Percentiles rank a stretch among this genome's conserved stretches.
These are phyloP conservation scores for Schizopygopsis malacanthus DNA, from an alignment of 2,797 vertebrate genomes.

Conservation along the genomic window DNA sequence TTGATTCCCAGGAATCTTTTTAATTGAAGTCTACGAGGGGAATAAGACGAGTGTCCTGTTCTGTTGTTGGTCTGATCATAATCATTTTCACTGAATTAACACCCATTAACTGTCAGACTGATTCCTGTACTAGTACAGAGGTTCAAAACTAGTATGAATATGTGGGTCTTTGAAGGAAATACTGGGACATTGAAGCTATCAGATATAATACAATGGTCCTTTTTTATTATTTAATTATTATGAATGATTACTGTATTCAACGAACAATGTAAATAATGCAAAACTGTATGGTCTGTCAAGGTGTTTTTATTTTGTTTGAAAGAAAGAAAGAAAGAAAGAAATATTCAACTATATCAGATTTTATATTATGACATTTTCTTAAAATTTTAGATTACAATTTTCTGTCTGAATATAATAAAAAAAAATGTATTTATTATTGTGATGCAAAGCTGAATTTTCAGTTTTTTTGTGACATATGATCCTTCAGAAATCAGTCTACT, in stretches of 20 bases:
- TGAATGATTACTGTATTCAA: background rate
- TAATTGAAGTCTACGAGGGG: conserved; percentile 20
- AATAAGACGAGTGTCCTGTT: conserved; percentile 27
- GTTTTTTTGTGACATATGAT: too few relatives aligned
- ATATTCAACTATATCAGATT: too few relatives aligned
- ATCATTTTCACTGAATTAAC: conserved; percentile 23
- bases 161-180: background rate
- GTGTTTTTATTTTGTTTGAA: too few relatives aligned
- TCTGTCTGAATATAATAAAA: too few relatives aligned
- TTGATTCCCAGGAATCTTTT: conserved; percentile 22
- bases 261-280: background rate
- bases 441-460: too few relatives aligned
- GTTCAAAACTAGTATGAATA: background rate
- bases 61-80: conserved; percentile 3
- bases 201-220: background rate
- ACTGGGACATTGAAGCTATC: background rate
- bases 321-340: too few relatives aligned
- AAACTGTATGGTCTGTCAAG: background rate
- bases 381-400: too few relatives aligned
- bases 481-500: too few relatives aligned
- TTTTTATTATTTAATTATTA: background rate
- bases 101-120: background rate
- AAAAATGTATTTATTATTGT: too few relatives aligned
- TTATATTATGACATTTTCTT: too few relatives aligned
- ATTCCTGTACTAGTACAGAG: background rate